Percentiles rank a stretch among this genome's conserved stretches.
phyloP scores from a whole-genome alignment of 2,888 invertebrate genomes.

The Sarcophaga rosellei region DNA sequence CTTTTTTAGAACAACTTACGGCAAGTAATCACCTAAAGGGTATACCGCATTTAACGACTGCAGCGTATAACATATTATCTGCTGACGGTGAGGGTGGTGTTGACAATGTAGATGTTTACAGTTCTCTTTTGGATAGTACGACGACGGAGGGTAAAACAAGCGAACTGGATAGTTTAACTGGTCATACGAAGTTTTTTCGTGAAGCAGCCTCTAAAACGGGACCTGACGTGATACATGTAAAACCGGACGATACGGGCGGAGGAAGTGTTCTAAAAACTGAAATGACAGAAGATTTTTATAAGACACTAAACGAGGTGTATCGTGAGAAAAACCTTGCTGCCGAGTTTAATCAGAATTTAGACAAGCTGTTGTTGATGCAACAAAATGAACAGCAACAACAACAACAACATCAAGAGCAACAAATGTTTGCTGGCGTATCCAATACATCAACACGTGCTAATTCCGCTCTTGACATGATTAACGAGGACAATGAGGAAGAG shows the following conservation, averaged over 20 bases:
- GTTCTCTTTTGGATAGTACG: background rate
- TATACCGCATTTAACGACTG: background rate
- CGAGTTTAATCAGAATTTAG: constrained; percentile 72
- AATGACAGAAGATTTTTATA: constrained; percentile 93
- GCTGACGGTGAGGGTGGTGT: background rate
- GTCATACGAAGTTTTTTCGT: constrained; percentile 78
- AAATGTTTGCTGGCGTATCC: constrained; percentile 54
- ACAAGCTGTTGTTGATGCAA: constrained; percentile 70
- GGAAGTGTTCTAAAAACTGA: constrained; percentile 81
- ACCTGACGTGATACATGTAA: constrained; percentile 73
- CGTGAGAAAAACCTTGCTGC: constrained; percentile 84
- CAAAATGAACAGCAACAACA: constrained; percentile 69
- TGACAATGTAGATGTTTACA: background rate
- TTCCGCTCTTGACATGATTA: constrained; percentile 92
- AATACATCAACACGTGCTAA: constrained; percentile 83
- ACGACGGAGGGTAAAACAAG: background rate
- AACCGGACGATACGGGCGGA: constrained; percentile 77
- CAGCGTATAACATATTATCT: constrained; percentile 33
- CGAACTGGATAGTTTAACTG: constrained; percentile 64
- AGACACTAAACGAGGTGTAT: constrained; percentile 93
- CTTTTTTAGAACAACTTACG: constrained; percentile 5
- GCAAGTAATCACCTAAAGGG: constrained; percentile 8
- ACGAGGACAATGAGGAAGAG: constrained; percentile 90
- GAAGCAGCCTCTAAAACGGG: constrained; percentile 76
- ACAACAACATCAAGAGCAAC: constrained; percentile 58